A percentile compares a stretch with the other conserved stretches of the same genome.
phyloP scores from a whole-genome alignment of 2,797 vertebrate species.

The Etheostoma nigrum region DNA sequence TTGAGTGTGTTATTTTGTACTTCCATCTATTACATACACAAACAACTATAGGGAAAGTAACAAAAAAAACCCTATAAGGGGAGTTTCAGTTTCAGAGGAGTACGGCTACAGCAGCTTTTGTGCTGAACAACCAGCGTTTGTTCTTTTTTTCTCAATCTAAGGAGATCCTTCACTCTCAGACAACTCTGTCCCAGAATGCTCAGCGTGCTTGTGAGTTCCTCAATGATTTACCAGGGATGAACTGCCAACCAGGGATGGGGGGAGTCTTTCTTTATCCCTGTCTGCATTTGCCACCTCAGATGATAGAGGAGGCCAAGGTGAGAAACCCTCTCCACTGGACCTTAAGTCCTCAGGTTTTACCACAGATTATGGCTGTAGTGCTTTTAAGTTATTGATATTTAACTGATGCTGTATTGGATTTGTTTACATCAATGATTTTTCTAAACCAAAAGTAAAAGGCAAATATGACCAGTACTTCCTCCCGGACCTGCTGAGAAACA shows the following conservation, averaged over 20 bases:
- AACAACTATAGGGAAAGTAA: no score
- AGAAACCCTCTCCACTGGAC: not conserved
- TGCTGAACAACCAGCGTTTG: no score
- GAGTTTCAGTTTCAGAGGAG: no score
- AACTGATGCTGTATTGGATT: not conserved
- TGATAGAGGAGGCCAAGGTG: conserved; percentile 31
- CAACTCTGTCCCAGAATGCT: conserved; percentile 37
- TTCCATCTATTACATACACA: no score
- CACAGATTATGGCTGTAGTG: not conserved
- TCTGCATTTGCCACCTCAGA: conserved; percentile 25
- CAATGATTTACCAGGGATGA: conserved; percentile 35
- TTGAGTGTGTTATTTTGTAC: no score
- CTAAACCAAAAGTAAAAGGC: not conserved
- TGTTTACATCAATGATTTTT: not conserved
- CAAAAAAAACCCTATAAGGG: no score
- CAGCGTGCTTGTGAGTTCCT: conserved; percentile 34
- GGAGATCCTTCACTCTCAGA: conserved; percentile 30
- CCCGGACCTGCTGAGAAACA: no score
- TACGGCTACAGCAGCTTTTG: no score
- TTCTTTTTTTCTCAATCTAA: not conserved
- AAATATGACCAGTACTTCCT: not conserved
- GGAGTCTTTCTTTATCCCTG: conserved; percentile 44
- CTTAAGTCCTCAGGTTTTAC: not conserved
- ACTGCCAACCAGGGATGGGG: conserved; percentile 30
- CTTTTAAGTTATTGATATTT: not conserved